These are phyloP conservation scores for Drosophila setosimentum DNA, from an alignment of 2,888 invertebrate species.

Conservation along the genomic window DNA sequence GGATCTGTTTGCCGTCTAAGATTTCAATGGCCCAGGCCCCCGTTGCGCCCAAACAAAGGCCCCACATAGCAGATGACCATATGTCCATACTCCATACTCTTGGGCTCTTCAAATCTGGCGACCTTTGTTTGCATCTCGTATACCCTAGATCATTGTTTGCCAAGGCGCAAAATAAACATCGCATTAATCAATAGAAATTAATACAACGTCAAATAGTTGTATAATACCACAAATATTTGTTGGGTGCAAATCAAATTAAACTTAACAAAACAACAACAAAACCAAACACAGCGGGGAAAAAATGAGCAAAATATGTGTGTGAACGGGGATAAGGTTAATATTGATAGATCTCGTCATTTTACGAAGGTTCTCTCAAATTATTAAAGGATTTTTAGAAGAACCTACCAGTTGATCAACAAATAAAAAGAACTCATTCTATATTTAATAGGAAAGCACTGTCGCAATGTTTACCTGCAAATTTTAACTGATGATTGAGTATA, in stretches of 20 bases:
- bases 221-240: slow-evolving; percentile 54
- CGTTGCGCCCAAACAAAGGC: slow-evolving; percentile 65
- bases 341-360: slow-evolving; percentile 12
- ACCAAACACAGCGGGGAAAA: slow-evolving; percentile 14
- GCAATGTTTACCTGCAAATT: neutral
- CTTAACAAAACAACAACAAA: slow-evolving; percentile 26
- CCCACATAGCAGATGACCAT: slow-evolving; percentile 49
- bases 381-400: neutral
- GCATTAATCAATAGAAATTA: slow-evolving; percentile 77
- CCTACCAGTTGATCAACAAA: neutral
- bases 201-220: slow-evolving; percentile 75
- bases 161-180: slow-evolving; percentile 75
- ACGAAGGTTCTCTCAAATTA: neutral
- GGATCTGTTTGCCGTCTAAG: slow-evolving; percentile 62
- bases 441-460: neutral
- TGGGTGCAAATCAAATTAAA: slow-evolving; percentile 71
- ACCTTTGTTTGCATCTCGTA: slow-evolving; percentile 41
- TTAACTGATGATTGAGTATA: neutral
- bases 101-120: slow-evolving; percentile 16
- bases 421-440: neutral
- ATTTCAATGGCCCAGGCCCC: slow-evolving; percentile 65
- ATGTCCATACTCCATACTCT: slow-evolving; percentile 1
- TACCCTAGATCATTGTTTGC: slow-evolving; percentile 53
- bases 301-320: slow-evolving; percentile 32
- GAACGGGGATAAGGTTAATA: slow-evolving; percentile 37